A percentile compares a stretch with the other conserved stretches of the same genome.
Conservation (phyloP, 2,113 vertebrate genomes). For the Mohoua ochrocephala region DNA sequence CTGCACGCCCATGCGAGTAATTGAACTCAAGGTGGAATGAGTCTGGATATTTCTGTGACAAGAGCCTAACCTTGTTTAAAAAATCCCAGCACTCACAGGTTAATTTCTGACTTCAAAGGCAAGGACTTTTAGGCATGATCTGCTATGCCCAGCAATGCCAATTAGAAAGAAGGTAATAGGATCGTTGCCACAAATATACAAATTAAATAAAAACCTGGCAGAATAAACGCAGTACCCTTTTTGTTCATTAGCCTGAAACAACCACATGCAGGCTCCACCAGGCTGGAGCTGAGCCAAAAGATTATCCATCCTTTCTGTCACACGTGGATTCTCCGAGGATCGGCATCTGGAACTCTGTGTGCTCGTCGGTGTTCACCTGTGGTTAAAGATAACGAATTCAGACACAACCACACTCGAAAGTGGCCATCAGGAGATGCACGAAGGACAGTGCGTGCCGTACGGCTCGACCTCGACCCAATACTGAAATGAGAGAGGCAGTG, state of each 20-base stretch:
- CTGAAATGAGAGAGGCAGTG: fast-evolving
- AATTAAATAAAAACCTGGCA: neutral
- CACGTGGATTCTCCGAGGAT: neutral
- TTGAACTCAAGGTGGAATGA: neutral
- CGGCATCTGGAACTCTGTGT: neutral
- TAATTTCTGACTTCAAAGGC: neutral
- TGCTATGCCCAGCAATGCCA: fast-evolving
- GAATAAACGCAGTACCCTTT: neutral
- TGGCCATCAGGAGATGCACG: fast-evolving
- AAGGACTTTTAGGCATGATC: neutral
- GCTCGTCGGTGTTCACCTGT: neutral
- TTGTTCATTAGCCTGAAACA: neutral
- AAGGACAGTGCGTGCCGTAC: fast-evolving
- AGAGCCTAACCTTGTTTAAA: neutral
- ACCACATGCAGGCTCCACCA: neutral
- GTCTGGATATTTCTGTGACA: neutral
- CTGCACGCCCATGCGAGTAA: neutral
- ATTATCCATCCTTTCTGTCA: neutral
- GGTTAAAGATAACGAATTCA: neutral
- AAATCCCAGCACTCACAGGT: neutral
- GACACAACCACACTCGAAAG: neutral
- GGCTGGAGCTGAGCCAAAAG: neutral
- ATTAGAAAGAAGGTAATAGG: neutral
- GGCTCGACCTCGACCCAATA: fast-evolving
- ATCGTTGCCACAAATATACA: fast-evolving